These are phyloP conservation scores for Meteorus cinctellus DNA, from an alignment of 2,888 invertebrate species.

Conservation along the genomic window DNA sequence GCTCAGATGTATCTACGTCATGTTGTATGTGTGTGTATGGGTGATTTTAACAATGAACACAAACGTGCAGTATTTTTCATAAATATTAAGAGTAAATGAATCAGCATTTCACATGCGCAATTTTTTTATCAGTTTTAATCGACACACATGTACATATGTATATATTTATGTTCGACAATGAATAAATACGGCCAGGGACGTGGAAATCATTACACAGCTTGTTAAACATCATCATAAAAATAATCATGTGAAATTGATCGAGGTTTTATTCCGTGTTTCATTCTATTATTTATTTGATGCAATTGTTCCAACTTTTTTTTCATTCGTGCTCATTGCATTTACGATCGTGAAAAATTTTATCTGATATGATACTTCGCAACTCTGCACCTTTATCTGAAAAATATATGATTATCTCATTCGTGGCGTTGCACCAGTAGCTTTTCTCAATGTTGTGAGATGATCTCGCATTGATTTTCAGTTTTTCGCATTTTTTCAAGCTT, in stretches of 20 bases:
- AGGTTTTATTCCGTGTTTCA: background rate
- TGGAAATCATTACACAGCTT: background rate
- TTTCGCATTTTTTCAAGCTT: too few species aligned
- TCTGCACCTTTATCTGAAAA: too few species aligned
- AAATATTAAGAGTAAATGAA: constrained; percentile 1
- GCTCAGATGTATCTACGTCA: constrained; percentile 10
- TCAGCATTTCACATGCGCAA: background rate
- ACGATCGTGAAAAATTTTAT: too few species aligned
- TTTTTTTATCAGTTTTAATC: background rate
- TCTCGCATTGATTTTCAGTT: too few species aligned
- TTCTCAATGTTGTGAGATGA: too few species aligned
- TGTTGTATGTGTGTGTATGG: background rate
- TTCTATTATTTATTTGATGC: background rate
- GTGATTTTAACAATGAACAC: too few species aligned
- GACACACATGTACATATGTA: background rate
- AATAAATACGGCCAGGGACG: too few species aligned
- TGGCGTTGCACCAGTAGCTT: too few species aligned
- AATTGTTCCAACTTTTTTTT: background rate
- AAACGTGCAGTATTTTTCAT: background rate
- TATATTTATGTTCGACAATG: background rate
- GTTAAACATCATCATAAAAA: background rate
- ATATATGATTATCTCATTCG: too few species aligned
- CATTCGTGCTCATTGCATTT: background rate
- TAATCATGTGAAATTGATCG: background rate
- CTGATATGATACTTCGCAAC: too few species aligned